Evolutionary conservation across 2,888 invertebrate species (phyloP), one percentile per base, ranked within the genome.

Genomic region (Ptychoptera albimana): DNA sequence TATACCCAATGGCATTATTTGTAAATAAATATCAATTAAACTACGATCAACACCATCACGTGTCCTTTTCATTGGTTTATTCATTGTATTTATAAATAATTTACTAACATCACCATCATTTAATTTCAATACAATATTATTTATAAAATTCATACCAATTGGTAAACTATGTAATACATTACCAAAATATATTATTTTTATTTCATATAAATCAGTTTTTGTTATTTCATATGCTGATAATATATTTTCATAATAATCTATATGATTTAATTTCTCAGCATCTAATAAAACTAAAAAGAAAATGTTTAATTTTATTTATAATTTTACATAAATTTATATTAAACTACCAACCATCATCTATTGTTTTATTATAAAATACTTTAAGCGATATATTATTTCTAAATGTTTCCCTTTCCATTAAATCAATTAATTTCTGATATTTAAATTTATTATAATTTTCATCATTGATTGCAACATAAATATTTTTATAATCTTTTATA

Each of bases 111-210:
- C 31, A 23, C 53, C 46, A 12, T 42, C 9, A 30, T 37, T 38
- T 12, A 53, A 49, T 54, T 68, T 66, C 8, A 69, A 54, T 39
- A 72, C 51, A 2, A 65, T 55, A 49, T 71, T 70, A 49, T 67
- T 66, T 2, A 71, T 49, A 32, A 72, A 50, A 55, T 74, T 73
- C 6, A 71, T 48, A 1, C 72, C 61, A 44, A 70, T 68, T 2
- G 71, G 70, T 2, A 69, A 64, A 40, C 70, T 69, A 49, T 74
- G 74, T 10, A 66, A 51, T 2, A 72, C 67, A 47, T 64, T 63
- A 42, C 59, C 58, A 0, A 72, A 71, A 53, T 66, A 72, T 49
- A 67, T 55, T 2, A 68, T 48, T 9, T 48, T 49, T 7, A 62
- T 37, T 53, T 32, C n/a, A 32, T 7, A 32, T 7, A 3, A 11